A percentile compares a stretch with the other conserved stretches of the same genome.
Conservation (phyloP, 2,797 vertebrate species). For the Mallotus villosus region DNA sequence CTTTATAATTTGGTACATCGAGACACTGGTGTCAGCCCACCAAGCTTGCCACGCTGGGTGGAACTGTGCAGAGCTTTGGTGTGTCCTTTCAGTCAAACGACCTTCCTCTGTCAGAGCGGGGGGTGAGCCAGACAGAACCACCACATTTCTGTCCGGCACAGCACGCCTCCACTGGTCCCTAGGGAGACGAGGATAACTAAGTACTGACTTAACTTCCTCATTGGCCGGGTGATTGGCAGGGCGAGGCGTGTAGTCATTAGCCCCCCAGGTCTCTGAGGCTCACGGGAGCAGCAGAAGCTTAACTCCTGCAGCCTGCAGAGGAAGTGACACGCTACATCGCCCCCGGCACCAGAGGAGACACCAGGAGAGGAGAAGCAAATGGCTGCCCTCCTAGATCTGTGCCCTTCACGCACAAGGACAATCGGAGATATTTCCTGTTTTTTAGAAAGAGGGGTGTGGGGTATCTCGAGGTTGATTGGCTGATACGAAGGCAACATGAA, state of each 20-base stretch:
- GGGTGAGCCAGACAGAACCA: no score
- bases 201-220: constrained; percentile 7
- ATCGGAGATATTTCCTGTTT: not conserved
- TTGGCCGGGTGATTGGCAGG: constrained; percentile 7
- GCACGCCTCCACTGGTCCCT: not conserved
- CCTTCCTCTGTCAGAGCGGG: not conserved
- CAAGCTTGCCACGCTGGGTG: no score
- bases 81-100: not conserved
- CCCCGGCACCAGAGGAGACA: constrained; percentile 6
- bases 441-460: not conserved
- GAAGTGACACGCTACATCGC: constrained; percentile 1
- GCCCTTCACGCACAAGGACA: constrained; percentile 8
- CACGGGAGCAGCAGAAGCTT: constrained; percentile 5
- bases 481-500: not conserved
- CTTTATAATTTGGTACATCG: no score
- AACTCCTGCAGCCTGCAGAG: constrained; percentile 3
- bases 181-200: constrained; percentile 2
- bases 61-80: not conserved
- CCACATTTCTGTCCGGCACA: no score
- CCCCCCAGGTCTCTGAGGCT: not conserved
- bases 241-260: constrained; percentile 6
- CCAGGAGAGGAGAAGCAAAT: not conserved
- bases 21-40: no score
- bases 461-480: not conserved
- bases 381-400: constrained; percentile 2